Base-by-base conservation (phyloP, 2,888 invertebrate genomes). In the Urechis unicinctus region DNA sequence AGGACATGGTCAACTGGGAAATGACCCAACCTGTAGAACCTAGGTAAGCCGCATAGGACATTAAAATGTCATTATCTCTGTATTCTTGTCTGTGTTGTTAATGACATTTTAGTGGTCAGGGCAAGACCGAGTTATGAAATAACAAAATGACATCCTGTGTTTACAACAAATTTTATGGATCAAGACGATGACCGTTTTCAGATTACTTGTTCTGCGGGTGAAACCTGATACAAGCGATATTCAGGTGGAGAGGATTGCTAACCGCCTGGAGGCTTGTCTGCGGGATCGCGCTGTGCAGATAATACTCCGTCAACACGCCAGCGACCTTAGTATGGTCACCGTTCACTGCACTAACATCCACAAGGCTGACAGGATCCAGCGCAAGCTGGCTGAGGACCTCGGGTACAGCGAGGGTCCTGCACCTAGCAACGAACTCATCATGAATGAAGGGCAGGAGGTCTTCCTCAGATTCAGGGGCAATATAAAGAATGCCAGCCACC, bases 391-490 rank as follows among this genome's bases (percentile, higher is more conserved):
- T 17, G 43, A 55, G 59, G 36, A 57, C 68, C n/a, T 66, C 3
- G 71, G 70, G 2, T 74, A 65, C 56, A 65, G 64, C 5, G 63
- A 68, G n/a, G 71, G 73, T 1, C 72, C 70, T 2, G 36, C 57
- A 17, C 66, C 68, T 4, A 69, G 68, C 52, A 53, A 57, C 9
- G 69, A 69, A 9, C 44, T 73, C 3, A 51, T 66, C 22, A 53
- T 75, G 6, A 60, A 57, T 24, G 75, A 75, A 58, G 75, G 75
- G n/a, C 71, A 73, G 56, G 50, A 62, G 13, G 31, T 75, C 31
- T 61, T 62, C n/a, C 41, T 74, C 5, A 50, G 59, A 13, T 74
- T 75, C 59, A 62, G 75, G 36, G 73, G 74, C 43, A 75, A 75
- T 56, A 54, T 75, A 1, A 49, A 59, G 17, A 48, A 46, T 9